phyloP scores from a whole-genome alignment of 2,888 invertebrate genomes.

The Lysandra coridon region DNA sequence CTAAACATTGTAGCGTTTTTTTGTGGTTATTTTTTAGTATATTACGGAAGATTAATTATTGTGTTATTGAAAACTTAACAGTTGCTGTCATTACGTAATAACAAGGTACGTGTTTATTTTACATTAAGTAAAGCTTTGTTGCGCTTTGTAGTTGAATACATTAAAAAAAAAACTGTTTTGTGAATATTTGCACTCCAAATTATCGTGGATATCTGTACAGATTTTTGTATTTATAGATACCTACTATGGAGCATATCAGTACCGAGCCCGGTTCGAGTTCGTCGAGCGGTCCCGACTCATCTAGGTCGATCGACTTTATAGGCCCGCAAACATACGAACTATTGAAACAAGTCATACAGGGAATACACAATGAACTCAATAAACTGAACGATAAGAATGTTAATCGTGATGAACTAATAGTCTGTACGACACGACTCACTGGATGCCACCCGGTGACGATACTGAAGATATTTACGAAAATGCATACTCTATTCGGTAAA shows the following conservation, averaged over 20 bases:
- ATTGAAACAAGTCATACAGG: conserved; percentile 31
- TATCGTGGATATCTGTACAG: not conserved
- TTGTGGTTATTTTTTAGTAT: not conserved
- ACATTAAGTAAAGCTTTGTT: not conserved
- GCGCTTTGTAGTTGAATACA: not conserved
- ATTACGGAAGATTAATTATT: not conserved
- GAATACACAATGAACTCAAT: conserved; percentile 28
- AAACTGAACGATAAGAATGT: not conserved
- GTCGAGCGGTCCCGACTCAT: not conserved
- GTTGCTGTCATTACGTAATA: not conserved
- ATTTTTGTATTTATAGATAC: not conserved
- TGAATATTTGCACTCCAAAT: not conserved
- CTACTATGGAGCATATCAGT: not conserved
- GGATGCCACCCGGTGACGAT: not conserved
- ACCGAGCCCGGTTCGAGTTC: not conserved
- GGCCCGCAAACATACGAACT: conserved; percentile 32
- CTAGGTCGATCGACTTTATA: not conserved
- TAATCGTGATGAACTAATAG: not conserved
- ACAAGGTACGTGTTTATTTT: not conserved
- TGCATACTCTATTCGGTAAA: not conserved
- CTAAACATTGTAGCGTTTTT: not conserved
- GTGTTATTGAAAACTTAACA: not conserved
- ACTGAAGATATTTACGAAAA: not conserved
- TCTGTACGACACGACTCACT: not conserved
- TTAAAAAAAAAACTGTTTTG: not conserved